These are phyloP conservation scores for Zingel zingel DNA, from an alignment of 2,113 vertebrate genomes.

Conservation along the genomic window DNA sequence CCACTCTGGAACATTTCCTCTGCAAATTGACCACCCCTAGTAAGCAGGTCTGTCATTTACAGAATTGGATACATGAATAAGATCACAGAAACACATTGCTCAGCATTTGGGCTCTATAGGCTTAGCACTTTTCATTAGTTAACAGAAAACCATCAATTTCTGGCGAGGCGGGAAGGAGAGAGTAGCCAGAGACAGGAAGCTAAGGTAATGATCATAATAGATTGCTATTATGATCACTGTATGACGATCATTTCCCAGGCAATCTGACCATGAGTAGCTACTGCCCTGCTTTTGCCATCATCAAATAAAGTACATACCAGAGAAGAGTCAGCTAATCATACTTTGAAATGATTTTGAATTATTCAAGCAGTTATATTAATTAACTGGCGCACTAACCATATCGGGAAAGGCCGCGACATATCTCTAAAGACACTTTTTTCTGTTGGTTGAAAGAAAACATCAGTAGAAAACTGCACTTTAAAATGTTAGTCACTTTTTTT, in stretches of 20 bases:
- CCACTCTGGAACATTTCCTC: slow-evolving; percentile 52
- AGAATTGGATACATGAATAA: neutral
- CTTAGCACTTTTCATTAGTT: slow-evolving; percentile 57
- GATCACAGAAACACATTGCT: slow-evolving; percentile 59
- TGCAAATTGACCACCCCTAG: slow-evolving; percentile 48
- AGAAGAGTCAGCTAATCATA: too few relatives aligned
- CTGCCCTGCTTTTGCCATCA: neutral
- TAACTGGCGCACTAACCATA: too few relatives aligned
- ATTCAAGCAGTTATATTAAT: slow-evolving; percentile 17
- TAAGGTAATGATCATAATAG: neutral
- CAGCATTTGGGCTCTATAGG: slow-evolving; percentile 54
- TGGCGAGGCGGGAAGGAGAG: slow-evolving; percentile 1
- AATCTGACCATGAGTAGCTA: neutral
- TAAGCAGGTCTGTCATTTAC: slow-evolving; percentile 40
- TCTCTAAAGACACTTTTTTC: too few relatives aligned
- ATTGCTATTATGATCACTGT: neutral
- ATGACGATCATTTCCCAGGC: slow-evolving; percentile 12
- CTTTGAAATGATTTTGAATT: neutral
- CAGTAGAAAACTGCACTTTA: too few relatives aligned
- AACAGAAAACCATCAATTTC: slow-evolving; percentile 47
- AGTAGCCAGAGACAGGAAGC: slow-evolving; percentile 1
- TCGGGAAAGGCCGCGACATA: too few relatives aligned
- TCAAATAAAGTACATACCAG: neutral
- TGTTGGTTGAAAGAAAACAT: too few relatives aligned
- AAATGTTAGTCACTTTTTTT: too few relatives aligned